A percentile compares a stretch with the other conserved stretches of the same genome.
phyloP scores from a whole-genome alignment of 2,888 invertebrate species.

The Cephus sareptanus region DNA sequence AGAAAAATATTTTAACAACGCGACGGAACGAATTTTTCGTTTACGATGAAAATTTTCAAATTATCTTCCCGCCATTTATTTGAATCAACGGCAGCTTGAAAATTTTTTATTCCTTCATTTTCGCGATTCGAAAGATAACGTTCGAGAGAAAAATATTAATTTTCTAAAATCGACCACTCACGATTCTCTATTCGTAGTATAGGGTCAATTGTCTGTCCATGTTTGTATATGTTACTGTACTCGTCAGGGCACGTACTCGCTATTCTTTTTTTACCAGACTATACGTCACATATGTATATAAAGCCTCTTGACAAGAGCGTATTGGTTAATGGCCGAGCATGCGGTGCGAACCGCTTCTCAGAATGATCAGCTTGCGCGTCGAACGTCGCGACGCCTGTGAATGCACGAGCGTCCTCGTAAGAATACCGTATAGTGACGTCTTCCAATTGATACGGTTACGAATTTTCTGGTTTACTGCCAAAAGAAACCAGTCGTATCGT shows the following conservation, averaged over 20 bases:
- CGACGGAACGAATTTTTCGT: not conserved
- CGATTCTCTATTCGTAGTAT: not conserved
- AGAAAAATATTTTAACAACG: too few relatives aligned
- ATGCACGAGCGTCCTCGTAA: not conserved
- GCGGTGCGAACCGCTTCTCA: slow-evolving; percentile 29
- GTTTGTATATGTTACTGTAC: not conserved
- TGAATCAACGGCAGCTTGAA: too few relatives aligned
- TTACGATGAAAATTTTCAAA: not conserved
- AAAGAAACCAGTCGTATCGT: not conserved
- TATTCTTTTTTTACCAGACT: not conserved
- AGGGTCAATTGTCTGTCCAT: not conserved
- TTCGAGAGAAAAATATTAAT: too few relatives aligned
- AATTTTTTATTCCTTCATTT: too few relatives aligned
- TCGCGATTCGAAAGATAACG: too few relatives aligned
- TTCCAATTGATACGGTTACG: not conserved
- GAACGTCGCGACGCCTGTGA: not conserved
- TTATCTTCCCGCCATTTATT: too few relatives aligned
- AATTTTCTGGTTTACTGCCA: not conserved
- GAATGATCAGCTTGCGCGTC: not conserved
- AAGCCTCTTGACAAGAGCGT: not conserved
- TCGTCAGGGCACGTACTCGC: not conserved
- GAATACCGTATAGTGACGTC: not conserved
- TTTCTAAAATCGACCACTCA: not conserved
- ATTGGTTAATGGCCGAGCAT: slow-evolving; percentile 23
- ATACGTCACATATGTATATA: not conserved